Conservation (phyloP, 1,140 invertebrate species). For the Drusus annulatus region DNA sequence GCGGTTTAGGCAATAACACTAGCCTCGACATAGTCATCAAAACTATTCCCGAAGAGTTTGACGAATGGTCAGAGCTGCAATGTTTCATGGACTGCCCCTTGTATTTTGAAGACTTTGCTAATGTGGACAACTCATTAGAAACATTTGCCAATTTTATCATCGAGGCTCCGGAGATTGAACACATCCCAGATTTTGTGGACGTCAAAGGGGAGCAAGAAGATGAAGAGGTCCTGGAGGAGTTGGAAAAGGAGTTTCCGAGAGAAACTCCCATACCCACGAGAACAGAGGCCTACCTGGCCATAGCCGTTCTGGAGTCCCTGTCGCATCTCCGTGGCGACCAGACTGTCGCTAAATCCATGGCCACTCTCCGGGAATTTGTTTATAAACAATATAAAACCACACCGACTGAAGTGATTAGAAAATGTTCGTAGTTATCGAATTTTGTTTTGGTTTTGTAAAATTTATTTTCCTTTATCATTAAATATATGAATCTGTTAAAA, state of each 20-base stretch:
- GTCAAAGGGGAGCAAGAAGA: conserved; percentile 11
- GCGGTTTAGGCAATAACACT: conserved; percentile 5
- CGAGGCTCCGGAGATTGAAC: conserved; percentile 9
- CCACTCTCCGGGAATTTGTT: conserved; percentile 27
- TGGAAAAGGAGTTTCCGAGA: background rate
- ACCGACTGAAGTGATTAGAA: conserved; percentile 18
- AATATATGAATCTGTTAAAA: no score
- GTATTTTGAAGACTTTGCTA: conserved; percentile 32
- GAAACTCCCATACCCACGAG: conserved; percentile 16
- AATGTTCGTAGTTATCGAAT: background rate
- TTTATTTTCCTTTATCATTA: no score
- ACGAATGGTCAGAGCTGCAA: conserved; percentile 29
- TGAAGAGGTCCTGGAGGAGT: conserved; percentile 6
- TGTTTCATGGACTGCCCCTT: conserved; percentile 25
- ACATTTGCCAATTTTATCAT: conserved; percentile 18
- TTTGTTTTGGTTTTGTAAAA: no score
- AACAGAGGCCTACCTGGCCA: conserved; percentile 26
- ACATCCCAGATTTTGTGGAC: conserved; percentile 22
- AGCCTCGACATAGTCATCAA: conserved; percentile 7
- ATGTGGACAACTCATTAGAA: conserved; percentile 24
- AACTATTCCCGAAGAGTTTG: conserved; percentile 14
- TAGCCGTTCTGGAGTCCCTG: conserved; percentile 19
- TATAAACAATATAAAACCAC: conserved; percentile 18
- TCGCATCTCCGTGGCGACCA: conserved; percentile 2
- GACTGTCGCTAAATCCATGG: conserved; percentile 18